Evolutionary conservation across 2,797 vertebrate species (phyloP).

Genomic region (Apogon talboti): DNA sequence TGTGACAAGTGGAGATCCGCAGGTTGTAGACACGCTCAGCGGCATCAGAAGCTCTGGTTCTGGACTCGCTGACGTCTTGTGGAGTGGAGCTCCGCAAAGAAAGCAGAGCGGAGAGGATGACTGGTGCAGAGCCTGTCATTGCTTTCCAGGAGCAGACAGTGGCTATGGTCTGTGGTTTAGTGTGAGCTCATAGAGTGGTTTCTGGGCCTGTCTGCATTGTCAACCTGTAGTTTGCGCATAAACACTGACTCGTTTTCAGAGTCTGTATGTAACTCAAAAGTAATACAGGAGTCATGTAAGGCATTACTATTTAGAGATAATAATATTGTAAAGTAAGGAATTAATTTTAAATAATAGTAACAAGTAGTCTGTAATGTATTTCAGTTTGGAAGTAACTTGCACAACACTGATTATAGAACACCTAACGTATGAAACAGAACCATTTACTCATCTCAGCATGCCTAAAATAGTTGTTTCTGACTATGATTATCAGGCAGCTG

Average conservation of each 20-base stretch:
- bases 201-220: not conserved
- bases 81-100: conserved; percentile 13
- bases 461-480: conserved; percentile 40
- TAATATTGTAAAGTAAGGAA: too few relatives aligned
- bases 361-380: too few relatives aligned
- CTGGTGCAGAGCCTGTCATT: conserved; percentile 21
- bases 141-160: not conserved
- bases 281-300: too few relatives aligned
- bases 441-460: conserved; percentile 19
- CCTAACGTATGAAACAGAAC: conserved; percentile 19
- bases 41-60: conserved; percentile 22
- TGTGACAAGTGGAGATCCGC: conserved; percentile 8
- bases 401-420: not conserved
- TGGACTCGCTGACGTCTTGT: conserved; percentile 11
- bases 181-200: conserved; percentile 24
- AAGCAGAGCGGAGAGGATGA: conserved; percentile 6
- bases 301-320: too few relatives aligned
- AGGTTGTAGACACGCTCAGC: conserved; percentile 9
- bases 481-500: conserved; percentile 24
- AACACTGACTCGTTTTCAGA: conserved; percentile 17
- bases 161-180: conserved; percentile 17
- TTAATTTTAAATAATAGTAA: too few relatives aligned
- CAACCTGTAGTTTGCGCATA: conserved; percentile 37
- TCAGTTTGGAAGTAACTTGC: too few relatives aligned
- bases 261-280: too few relatives aligned